A percentile compares a stretch with the other conserved stretches of the same genome.
Conservation (phyloP, 2,113 vertebrate genomes). For the Diadophis punctatus region DNA sequence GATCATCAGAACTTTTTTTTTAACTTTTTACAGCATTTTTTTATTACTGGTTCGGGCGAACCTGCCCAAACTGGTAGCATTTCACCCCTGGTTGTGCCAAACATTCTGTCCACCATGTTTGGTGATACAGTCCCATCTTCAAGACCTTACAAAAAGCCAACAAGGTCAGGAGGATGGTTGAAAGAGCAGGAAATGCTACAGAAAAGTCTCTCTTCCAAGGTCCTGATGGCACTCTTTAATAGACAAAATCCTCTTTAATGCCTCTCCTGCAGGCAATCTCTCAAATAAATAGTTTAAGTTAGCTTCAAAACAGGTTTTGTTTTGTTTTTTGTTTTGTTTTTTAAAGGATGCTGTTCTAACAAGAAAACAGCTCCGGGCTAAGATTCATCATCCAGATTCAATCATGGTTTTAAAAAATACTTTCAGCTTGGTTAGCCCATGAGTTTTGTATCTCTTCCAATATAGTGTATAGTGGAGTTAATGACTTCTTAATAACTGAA, state of each 20-base stretch:
- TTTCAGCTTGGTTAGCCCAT: background rate
- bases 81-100: background rate
- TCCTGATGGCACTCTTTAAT: background rate
- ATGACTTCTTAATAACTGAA: constrained; percentile 13
- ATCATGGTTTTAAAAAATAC: background rate
- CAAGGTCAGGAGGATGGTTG: background rate
- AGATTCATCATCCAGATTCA: background rate
- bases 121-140: background rate
- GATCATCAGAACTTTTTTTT: no score
- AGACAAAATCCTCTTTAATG: background rate
- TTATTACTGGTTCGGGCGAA: no score
- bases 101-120: background rate
- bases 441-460: background rate
- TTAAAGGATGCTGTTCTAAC: background rate
- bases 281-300: background rate
- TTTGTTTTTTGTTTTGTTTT: background rate
- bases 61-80: no score
- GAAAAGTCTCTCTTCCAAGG: background rate
- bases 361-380: background rate
- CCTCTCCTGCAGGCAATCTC: background rate
- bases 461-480: background rate
- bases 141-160: background rate
- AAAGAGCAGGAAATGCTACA: background rate
- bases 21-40: no score
- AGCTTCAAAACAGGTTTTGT: background rate